Base-by-base conservation (phyloP, 2,888 invertebrate species). In the Muscina levida region DNA sequence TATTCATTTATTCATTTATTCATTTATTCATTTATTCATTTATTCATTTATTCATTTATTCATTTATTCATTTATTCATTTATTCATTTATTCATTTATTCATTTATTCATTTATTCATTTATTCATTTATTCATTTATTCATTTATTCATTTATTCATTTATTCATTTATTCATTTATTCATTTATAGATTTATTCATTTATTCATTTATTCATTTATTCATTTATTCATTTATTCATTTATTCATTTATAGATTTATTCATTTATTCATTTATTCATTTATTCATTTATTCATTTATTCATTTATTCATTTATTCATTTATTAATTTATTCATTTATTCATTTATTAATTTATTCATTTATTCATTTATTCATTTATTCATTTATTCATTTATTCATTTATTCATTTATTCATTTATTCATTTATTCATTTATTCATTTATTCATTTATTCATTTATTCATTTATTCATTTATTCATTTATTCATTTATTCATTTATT, bases 1-100 rank as follows among this genome's bases (percentile, higher is more conserved):
- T 44, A 44, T 44, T 44, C 44, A 44, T 44, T 44, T 44, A 44
- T 44, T 44, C 44, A 44, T 44, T 44, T n/a, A n/a, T n/a, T n/a
- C n/a, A n/a, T n/a, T n/a, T n/a, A n/a, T n/a, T n/a, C n/a, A n/a
- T n/a, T n/a, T n/a, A n/a, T n/a, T n/a, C n/a, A n/a, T n/a, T n/a
- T n/a, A n/a, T n/a, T n/a, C n/a, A n/a, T n/a, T n/a, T 44, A 44
- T 44, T 44, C 44, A 44, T 44, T 44, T 44, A 44, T 44, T 44
- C 44, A 44, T 44, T 44, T 44, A 44, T 44, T 44, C 44, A 44
- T 44, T 44, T 44, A n/a, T n/a, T n/a, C n/a, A n/a, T n/a, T n/a
- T n/a, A n/a, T n/a, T n/a, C n/a, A n/a, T n/a, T n/a, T n/a, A 44
- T 44, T 44, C 44, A 44, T 44, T 44, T 44, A 44, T 44, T 44